Conservation (phyloP, 2,888 invertebrate genomes). For the Cephus runcator region DNA sequence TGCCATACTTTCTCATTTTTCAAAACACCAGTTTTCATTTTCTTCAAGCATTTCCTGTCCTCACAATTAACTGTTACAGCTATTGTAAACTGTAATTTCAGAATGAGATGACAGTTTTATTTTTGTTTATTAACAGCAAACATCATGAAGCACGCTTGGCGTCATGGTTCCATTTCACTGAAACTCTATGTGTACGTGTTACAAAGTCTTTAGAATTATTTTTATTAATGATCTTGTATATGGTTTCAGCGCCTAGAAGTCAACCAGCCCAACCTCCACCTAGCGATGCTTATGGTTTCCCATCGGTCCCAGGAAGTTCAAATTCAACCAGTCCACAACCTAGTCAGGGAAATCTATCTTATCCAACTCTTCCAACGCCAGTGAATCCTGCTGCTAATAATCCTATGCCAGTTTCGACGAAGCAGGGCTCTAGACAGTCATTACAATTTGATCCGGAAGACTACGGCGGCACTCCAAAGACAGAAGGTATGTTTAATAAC, state of each 20-base stretch:
- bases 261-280: conserved; percentile 35
- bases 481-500: conserved; percentile 35
- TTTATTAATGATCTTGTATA: background rate
- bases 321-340: conserved; percentile 28
- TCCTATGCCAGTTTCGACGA: conserved; percentile 49
- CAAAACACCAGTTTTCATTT: background rate
- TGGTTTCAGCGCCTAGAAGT: background rate
- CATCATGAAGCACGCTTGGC: background rate
- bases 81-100: background rate
- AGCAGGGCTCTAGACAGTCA: conserved; percentile 23
- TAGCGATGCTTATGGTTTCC: conserved; percentile 45
- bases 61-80: background rate
- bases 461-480: conserved; percentile 23
- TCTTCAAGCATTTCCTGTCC: background rate
- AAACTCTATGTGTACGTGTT: background rate
- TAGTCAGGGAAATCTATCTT: conserved; percentile 25
- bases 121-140: background rate
- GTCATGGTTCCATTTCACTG: background rate
- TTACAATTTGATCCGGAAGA: conserved; percentile 21
- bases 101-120: conserved; percentile 24
- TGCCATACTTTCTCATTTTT: background rate
- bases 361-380: conserved; percentile 32
- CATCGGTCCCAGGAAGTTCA: conserved; percentile 38
- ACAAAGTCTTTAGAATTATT: background rate
- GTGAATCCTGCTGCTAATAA: conserved; percentile 45